Evolutionary conservation across 2,888 invertebrate genomes (phyloP).

Genomic region (Netelia inedita): DNA sequence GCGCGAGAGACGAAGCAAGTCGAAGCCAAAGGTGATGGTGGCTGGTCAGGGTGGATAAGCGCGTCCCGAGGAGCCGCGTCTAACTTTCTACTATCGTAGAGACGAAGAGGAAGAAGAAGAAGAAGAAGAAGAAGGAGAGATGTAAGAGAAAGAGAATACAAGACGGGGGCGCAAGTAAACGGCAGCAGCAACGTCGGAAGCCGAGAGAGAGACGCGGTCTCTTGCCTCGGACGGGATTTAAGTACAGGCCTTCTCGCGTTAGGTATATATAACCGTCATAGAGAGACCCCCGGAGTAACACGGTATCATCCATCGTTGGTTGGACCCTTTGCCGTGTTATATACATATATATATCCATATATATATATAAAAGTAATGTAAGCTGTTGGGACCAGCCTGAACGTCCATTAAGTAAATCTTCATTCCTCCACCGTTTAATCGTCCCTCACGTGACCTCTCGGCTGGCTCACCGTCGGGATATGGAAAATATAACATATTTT

Average conservation of each 20-base stretch:
- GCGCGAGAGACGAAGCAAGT: slow-evolving; percentile 45
- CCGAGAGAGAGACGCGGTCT: slow-evolving; percentile 45
- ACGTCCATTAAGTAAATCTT: slow-evolving; percentile 71
- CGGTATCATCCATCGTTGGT: slow-evolving; percentile 69
- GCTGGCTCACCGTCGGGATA: slow-evolving; percentile 34
- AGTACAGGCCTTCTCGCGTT: slow-evolving; percentile 69
- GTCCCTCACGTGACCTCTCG: slow-evolving; percentile 56
- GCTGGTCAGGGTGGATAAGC: slow-evolving; percentile 57
- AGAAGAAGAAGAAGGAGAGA: not conserved
- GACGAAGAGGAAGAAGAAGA: slow-evolving; percentile 9
- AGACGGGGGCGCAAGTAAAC: slow-evolving; percentile 57
- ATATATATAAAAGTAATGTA: slow-evolving; percentile 30
- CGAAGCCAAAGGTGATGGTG: slow-evolving; percentile 64
- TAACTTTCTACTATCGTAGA: slow-evolving; percentile 66
- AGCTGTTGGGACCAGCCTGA: slow-evolving; percentile 51
- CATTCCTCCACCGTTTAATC: slow-evolving; percentile 70
- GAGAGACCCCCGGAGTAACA: slow-evolving; percentile 68
- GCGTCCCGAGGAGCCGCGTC: slow-evolving; percentile 57
- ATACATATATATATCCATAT: slow-evolving; percentile 29
- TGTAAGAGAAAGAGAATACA: slow-evolving; percentile 34
- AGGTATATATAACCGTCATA: slow-evolving; percentile 59
- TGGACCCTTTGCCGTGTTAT: slow-evolving; percentile 49
- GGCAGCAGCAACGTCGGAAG: slow-evolving; percentile 53
- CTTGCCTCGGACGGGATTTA: slow-evolving; percentile 65
- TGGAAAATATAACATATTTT: not conserved